Evolutionary conservation across 2,113 vertebrate genomes (phyloP).

Genomic region (Odontesthes bonariensis): DNA sequence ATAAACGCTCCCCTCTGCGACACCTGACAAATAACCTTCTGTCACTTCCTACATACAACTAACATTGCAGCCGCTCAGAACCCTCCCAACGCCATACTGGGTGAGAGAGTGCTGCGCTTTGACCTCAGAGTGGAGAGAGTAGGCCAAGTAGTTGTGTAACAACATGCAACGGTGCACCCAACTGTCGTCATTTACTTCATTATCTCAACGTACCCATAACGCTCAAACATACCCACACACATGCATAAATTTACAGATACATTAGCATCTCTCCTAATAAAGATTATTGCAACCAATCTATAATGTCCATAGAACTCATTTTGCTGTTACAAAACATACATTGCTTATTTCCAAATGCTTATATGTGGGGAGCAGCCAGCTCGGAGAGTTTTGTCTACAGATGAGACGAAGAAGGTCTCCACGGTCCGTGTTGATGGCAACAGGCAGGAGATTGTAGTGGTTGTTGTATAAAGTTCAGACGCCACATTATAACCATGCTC

Average conservation of each 20-base stretch:
- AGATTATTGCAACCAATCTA: conserved; percentile 24
- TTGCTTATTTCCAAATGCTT: conserved; percentile 28
- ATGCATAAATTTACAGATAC: background rate
- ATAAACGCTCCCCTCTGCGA: background rate
- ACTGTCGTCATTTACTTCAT: conserved; percentile 24
- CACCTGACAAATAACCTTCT: conserved; percentile 9
- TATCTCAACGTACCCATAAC: no score
- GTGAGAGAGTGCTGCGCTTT: conserved; percentile 32
- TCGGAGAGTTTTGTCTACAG: background rate
- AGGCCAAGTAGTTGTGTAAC: conserved; percentile 44
- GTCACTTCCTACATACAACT: conserved; percentile 29
- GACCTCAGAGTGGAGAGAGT: conserved; percentile 14
- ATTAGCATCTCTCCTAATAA: conserved; percentile 15
- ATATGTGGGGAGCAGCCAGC: conserved; percentile 4
- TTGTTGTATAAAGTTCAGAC: conserved; percentile 1
- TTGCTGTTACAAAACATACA: conserved; percentile 50
- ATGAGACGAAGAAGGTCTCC: background rate
- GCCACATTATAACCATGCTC: conserved; percentile 1
- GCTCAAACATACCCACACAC: background rate
- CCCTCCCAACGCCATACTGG: conserved; percentile 14
- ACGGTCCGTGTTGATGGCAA: background rate
- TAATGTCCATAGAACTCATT: conserved; percentile 26
- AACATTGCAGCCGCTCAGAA: conserved; percentile 2
- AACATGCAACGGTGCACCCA: conserved; percentile 40
- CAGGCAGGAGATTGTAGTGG: no score